These are phyloP conservation scores for Prionace glauca DNA, from an alignment of 2,797 vertebrate species.

Conservation along the genomic window DNA sequence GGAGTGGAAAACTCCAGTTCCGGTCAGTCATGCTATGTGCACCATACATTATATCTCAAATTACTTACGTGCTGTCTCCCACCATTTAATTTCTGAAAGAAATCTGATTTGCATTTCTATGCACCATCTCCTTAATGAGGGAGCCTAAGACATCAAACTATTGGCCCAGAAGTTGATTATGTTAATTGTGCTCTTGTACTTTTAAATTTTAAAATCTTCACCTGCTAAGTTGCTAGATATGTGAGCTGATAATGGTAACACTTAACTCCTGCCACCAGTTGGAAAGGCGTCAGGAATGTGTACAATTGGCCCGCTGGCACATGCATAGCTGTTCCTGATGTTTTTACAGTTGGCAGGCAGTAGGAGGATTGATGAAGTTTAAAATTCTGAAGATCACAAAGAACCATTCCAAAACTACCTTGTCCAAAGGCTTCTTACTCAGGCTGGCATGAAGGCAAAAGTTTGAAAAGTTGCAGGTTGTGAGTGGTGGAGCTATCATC, in stretches of 20 bases:
- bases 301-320: too few relatives aligned
- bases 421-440: not conserved
- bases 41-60: not conserved
- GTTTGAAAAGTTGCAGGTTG: not conserved
- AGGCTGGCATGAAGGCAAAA: not conserved
- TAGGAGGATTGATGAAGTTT: too few relatives aligned
- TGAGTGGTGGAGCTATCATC: not conserved
- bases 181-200: not conserved
- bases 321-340: too few relatives aligned
- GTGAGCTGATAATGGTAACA: too few relatives aligned
- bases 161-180: not conserved
- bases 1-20: not conserved
- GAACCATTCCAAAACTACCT: not conserved
- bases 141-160: not conserved
- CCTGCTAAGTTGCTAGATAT: not conserved
- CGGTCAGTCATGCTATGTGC: too few relatives aligned
- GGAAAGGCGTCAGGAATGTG: too few relatives aligned
- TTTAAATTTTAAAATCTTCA: not conserved
- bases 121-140: not conserved
- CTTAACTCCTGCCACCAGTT: too few relatives aligned
- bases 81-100: not conserved
- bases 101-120: not conserved
- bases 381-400: not conserved
- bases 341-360: too few relatives aligned
- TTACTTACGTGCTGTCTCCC: not conserved